Conservation (phyloP, 2,888 invertebrate species). For the Rhagium mordax region DNA sequence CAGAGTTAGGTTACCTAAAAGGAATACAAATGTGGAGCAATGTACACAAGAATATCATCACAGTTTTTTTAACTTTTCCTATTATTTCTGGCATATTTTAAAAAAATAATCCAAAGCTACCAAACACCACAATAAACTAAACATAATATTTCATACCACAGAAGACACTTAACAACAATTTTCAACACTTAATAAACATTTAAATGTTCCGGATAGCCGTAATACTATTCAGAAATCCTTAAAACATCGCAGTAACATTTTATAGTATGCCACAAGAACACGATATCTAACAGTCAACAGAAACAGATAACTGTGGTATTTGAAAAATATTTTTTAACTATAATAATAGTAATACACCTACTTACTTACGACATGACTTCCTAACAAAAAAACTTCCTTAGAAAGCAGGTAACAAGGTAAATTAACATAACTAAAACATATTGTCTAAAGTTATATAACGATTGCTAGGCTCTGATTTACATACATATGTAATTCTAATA, state of each 20-base stretch:
- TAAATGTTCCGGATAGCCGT: neutral
- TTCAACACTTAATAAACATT: slow-evolving; percentile 22
- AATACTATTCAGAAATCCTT: neutral
- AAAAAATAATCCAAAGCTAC: slow-evolving; percentile 25
- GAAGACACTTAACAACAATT: slow-evolving; percentile 5
- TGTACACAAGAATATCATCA: slow-evolving; percentile 12
- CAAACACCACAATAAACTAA: slow-evolving; percentile 18
- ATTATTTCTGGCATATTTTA: neutral
- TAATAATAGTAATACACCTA: slow-evolving; percentile 24
- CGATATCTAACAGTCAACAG: neutral
- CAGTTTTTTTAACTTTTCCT: slow-evolving; percentile 15
- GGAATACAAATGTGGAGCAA: neutral
- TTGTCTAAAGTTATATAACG: slow-evolving; percentile 29
- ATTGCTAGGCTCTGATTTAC: slow-evolving; percentile 36
- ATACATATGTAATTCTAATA: slow-evolving; percentile 44
- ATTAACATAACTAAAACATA: slow-evolving; percentile 27
- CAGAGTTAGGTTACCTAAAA: too few relatives aligned
- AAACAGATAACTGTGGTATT: neutral
- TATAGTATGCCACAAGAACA: neutral
- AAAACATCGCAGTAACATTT: neutral
- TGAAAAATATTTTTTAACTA: neutral
- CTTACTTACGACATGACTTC: neutral
- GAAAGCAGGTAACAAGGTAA: slow-evolving; percentile 11
- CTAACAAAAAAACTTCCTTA: neutral
- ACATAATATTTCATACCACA: slow-evolving; percentile 3